phyloP scores from a whole-genome alignment of 1,140 invertebrate genomes.

The Leucophenga varia region DNA sequence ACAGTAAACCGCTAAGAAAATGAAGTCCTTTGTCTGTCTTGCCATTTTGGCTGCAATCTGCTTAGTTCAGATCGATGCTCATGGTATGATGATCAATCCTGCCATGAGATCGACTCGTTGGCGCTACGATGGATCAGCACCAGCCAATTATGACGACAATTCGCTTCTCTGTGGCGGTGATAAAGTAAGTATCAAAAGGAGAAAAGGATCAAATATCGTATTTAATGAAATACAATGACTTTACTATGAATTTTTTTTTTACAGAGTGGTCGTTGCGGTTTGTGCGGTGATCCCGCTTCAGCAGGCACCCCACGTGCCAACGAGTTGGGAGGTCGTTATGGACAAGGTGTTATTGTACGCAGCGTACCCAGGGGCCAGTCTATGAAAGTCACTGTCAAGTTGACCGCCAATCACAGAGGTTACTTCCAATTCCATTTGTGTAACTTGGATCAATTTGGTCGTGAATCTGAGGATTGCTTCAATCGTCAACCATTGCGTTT shows the following conservation, averaged over 20 bases:
- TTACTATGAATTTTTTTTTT: too few species aligned
- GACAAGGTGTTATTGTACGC: constrained; percentile 57
- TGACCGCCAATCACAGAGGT: constrained; percentile 60
- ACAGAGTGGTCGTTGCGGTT: constrained; percentile 60
- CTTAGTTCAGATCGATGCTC: too few species aligned
- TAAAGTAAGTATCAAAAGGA: constrained; percentile 58
- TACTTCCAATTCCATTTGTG: constrained; percentile 61
- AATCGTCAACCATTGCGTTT: constrained; percentile 55
- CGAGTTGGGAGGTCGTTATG: constrained; percentile 64
- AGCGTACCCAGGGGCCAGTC: constrained; percentile 41
- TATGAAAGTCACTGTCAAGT: constrained; percentile 46
- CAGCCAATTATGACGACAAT: constrained; percentile 65
- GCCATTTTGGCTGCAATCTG: too few species aligned
- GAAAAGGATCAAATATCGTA: too few species aligned
- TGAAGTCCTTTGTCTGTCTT: too few species aligned
- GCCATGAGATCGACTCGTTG: constrained; percentile 65
- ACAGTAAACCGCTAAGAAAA: too few species aligned
- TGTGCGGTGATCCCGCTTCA: constrained; percentile 60
- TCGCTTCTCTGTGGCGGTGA: constrained; percentile 67
- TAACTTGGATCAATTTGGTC: constrained; percentile 37
- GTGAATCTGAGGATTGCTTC: constrained; percentile 64
- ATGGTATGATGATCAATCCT: constrained; percentile 69
- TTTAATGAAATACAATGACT: too few species aligned
- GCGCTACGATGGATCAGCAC: constrained; percentile 60
- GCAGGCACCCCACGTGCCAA: constrained; percentile 59